Evolutionary conservation across 2,797 vertebrate genomes (phyloP).

Genomic region (Pygocentrus nattereri): DNA sequence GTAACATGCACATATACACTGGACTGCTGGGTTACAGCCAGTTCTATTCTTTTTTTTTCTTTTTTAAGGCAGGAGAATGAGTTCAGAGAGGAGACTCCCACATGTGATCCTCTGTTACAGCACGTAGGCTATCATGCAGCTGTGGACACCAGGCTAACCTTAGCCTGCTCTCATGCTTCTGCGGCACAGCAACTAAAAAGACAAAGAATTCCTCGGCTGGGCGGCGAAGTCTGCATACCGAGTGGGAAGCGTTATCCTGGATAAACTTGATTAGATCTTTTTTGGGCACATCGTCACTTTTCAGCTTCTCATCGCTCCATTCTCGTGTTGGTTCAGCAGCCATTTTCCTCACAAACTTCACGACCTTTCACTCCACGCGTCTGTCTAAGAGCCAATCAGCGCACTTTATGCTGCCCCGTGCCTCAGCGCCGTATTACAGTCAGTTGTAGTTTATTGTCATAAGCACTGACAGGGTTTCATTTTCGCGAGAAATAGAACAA

Average conservation of each 20-base stretch:
- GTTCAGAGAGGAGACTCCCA: neutral
- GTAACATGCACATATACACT: no score
- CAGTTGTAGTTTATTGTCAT: no score
- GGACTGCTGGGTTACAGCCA: no score
- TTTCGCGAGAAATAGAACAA: no score
- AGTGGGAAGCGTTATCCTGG: slow-evolving; percentile 89
- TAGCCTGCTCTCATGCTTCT: no score
- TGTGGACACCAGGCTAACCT: neutral
- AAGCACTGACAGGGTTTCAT: no score
- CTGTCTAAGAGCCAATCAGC: slow-evolving; percentile 42
- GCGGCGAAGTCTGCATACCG: slow-evolving; percentile 72
- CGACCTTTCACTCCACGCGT: slow-evolving; percentile 66
- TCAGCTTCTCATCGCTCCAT: slow-evolving; percentile 92
- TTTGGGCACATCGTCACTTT: slow-evolving; percentile 91
- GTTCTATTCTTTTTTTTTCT: neutral
- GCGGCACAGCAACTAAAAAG: neutral
- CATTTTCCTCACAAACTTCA: slow-evolving; percentile 79
- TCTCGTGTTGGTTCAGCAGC: slow-evolving; percentile 82
- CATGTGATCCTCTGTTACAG: neutral
- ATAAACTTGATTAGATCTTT: slow-evolving; percentile 94
- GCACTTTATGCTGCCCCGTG: neutral
- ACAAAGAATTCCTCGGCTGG: neutral
- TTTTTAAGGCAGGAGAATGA: neutral
- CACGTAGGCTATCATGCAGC: neutral
- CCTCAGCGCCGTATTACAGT: no score